A percentile compares a stretch with the other conserved stretches of the same genome.
phyloP scores from a whole-genome alignment of 2,113 vertebrate genomes.

The Elanus axillaris region DNA sequence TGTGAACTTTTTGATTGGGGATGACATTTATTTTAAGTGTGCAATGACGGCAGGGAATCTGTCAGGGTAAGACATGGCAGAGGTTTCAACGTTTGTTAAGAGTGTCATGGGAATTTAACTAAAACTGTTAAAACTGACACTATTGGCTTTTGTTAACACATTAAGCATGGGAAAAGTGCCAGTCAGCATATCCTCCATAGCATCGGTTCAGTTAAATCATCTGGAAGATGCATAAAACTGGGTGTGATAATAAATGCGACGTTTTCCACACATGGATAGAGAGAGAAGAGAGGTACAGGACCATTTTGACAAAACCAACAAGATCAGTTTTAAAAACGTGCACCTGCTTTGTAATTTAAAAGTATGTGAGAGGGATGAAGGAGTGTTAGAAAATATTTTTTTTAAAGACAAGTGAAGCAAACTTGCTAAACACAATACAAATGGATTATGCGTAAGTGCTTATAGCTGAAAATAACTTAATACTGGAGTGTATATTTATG shows the following conservation, averaged over 20 bases:
- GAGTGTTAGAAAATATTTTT: not conserved
- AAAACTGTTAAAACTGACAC: constrained; percentile 89
- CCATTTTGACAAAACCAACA: constrained; percentile 55
- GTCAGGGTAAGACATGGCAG: constrained; percentile 88
- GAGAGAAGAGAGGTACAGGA: constrained; percentile 38
- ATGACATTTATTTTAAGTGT: constrained; percentile 87
- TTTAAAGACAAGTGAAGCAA: constrained; percentile 16
- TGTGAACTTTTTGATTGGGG: constrained; percentile 83
- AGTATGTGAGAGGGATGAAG: not conserved
- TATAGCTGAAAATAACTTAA: constrained; percentile 29
- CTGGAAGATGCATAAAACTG: constrained; percentile 78
- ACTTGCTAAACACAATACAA: not conserved
- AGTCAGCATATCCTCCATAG: constrained; percentile 87
- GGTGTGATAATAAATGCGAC: constrained; percentile 66
- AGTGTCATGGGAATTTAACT: constrained; percentile 86
- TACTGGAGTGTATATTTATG: not conserved
- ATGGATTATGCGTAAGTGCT: not conserved
- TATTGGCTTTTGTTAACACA: constrained; percentile 91
- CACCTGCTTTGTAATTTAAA: constrained; percentile 53
- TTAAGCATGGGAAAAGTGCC: constrained; percentile 90
- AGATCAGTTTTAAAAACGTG: constrained; percentile 31
- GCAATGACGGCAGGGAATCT: constrained; percentile 81
- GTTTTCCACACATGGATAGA: constrained; percentile 55
- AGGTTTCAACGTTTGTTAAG: constrained; percentile 84
- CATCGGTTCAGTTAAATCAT: constrained; percentile 80